A percentile compares a stretch with the other conserved stretches of the same genome.
These are phyloP conservation scores for Borostomias antarcticus DNA, from an alignment of 2,797 vertebrate species.

Conservation along the genomic window DNA sequence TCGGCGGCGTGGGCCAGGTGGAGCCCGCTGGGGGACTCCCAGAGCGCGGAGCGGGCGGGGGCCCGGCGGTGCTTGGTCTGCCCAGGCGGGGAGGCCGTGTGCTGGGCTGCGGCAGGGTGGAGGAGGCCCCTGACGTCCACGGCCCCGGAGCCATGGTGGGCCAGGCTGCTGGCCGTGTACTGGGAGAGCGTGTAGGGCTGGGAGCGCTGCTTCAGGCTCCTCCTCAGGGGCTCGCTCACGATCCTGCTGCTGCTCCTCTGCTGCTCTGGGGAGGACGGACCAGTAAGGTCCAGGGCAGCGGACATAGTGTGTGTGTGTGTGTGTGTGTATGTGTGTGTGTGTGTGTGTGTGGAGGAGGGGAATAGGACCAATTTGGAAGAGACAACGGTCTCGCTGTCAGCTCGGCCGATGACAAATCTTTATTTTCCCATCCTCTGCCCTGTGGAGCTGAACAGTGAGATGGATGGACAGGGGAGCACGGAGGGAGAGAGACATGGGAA, in stretches of 20 bases:
- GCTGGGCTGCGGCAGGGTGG: constrained; percentile 88
- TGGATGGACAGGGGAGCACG: constrained; percentile 43
- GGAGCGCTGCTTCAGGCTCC: constrained; percentile 90
- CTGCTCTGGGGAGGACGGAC: constrained; percentile 84
- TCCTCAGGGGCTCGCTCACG: constrained; percentile 95
- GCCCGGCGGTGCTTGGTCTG: constrained; percentile 89
- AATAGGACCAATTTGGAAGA: constrained; percentile 63
- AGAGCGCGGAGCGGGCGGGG: constrained; percentile 87
- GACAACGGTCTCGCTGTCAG: constrained; percentile 76
- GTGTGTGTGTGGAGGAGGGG: constrained; percentile 42
- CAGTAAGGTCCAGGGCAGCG: constrained; percentile 77
- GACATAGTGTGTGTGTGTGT: constrained; percentile 67
- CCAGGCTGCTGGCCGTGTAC: constrained; percentile 84
- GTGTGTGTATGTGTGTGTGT: constrained; percentile 55
- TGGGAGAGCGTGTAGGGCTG: constrained; percentile 88
- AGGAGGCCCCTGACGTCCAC: constrained; percentile 89
- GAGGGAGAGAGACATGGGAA: constrained; percentile 45
- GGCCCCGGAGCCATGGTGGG: constrained; percentile 80
- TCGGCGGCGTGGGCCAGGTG: constrained; percentile 96
- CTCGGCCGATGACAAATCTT: constrained; percentile 76
- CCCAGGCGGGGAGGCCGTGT: constrained; percentile 83
- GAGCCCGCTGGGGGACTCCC: constrained; percentile 90
- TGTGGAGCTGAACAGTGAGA: constrained; percentile 65
- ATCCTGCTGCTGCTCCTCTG: constrained; percentile 93
- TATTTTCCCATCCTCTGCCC: constrained; percentile 78